Percentiles rank a stretch among this genome's conserved stretches.
phyloP scores from a whole-genome alignment of 1,140 invertebrate genomes.

The Laupala kohalensis region DNA sequence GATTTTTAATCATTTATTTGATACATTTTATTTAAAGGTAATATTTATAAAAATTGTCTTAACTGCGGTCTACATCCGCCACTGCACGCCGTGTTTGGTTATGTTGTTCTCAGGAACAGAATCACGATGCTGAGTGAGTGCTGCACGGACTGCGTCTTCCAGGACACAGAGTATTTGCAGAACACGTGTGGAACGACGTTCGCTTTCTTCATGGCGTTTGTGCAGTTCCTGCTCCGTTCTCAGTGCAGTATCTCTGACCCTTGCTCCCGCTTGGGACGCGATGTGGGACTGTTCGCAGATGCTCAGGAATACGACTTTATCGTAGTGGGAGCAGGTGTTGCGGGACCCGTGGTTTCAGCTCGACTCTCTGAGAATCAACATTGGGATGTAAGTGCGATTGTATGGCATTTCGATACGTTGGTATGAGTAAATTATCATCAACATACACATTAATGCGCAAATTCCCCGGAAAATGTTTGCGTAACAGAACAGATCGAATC shows the following conservation, averaged over 20 bases:
- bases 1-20: no score
- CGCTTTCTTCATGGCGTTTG: slow-evolving; percentile 36
- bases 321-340: slow-evolving; percentile 28
- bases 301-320: slow-evolving; percentile 33
- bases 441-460: no score
- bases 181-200: slow-evolving; percentile 29
- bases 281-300: neutral
- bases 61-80: no score
- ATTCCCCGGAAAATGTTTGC: no score
- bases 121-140: neutral
- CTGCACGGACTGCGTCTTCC: slow-evolving; percentile 25
- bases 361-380: slow-evolving; percentile 16
- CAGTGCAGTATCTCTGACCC: slow-evolving; percentile 41
- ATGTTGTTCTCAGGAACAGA: no score
- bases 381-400: slow-evolving; percentile 7
- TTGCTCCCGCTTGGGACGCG: slow-evolving; percentile 23
- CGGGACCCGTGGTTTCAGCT: slow-evolving; percentile 20
- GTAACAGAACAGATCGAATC: no score
- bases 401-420: no score
- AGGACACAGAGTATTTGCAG: slow-evolving; percentile 30
- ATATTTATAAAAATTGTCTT: no score
- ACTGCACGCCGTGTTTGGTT: no score
- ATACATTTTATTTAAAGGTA: no score
- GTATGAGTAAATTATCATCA: no score
- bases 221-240: slow-evolving; percentile 23